Conservation (phyloP, 2,113 vertebrate species). For the Orthochromis indermauri region DNA sequence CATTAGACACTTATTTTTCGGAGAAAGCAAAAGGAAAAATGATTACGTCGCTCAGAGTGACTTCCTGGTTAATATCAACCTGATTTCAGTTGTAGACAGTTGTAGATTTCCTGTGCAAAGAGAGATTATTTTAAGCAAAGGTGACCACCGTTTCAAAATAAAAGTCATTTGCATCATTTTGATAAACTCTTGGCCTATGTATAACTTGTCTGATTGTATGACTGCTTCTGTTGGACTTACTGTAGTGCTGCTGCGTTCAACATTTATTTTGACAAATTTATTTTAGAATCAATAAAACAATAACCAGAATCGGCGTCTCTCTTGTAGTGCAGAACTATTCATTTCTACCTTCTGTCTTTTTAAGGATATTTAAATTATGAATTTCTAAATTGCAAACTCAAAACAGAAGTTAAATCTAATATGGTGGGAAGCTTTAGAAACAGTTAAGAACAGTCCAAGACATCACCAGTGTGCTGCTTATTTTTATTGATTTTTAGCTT, state of each 20-base stretch:
- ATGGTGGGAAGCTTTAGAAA: background rate
- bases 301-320: background rate
- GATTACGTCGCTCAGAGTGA: background rate
- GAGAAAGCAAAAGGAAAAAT: background rate
- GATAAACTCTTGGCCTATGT: background rate
- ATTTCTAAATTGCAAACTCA: background rate
- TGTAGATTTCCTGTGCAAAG: background rate
- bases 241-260: accelerated
- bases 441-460: background rate
- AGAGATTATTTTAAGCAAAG: background rate
- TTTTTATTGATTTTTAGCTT: background rate
- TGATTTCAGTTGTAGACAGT: background rate
- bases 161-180: background rate
- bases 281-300: background rate
- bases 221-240: background rate
- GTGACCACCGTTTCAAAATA: accelerated
- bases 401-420: background rate
- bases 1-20: background rate
- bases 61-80: background rate
- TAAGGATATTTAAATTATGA: accelerated
- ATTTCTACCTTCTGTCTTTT: accelerated
- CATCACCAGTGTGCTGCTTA: background rate
- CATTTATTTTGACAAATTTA: background rate
- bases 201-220: background rate
- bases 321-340: accelerated